Evolutionary conservation across 2,113 vertebrate genomes (phyloP).

Genomic region (Artemisiospiza belli): DNA sequence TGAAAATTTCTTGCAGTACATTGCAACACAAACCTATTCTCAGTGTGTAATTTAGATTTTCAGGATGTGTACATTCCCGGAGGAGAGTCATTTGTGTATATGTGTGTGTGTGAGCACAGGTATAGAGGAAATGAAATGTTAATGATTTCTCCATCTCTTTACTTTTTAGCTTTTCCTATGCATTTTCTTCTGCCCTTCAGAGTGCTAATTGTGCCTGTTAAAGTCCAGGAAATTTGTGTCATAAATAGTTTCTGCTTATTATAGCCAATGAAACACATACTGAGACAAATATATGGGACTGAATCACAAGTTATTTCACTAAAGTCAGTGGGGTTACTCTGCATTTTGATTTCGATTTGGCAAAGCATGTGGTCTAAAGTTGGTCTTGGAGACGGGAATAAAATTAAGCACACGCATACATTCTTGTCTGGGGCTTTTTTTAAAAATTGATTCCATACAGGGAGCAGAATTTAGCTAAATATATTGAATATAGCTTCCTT

Average conservation of each 20-base stretch:
- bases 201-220: slow-evolving; percentile 49
- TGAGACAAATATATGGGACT: slow-evolving; percentile 52
- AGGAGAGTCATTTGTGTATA: slow-evolving; percentile 37
- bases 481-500: background rate
- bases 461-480: slow-evolving; percentile 34
- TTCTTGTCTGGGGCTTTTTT: slow-evolving; percentile 40
- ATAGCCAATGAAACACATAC: slow-evolving; percentile 56
- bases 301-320: slow-evolving; percentile 46
- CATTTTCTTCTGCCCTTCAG: slow-evolving; percentile 52
- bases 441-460: slow-evolving; percentile 18
- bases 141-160: slow-evolving; percentile 59
- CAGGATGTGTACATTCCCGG: slow-evolving; percentile 37
- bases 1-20: slow-evolving; percentile 48
- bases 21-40: slow-evolving; percentile 59
- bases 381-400: slow-evolving; percentile 25
- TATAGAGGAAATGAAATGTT: slow-evolving; percentile 61
- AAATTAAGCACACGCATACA: slow-evolving; percentile 33
- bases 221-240: slow-evolving; percentile 55
- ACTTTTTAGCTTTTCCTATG: slow-evolving; percentile 53
- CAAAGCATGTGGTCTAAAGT: slow-evolving; percentile 55
- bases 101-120: background rate
- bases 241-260: slow-evolving; percentile 63
- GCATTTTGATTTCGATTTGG: slow-evolving; percentile 49
- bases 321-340: slow-evolving; percentile 53
- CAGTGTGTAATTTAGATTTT: slow-evolving; percentile 32